These are phyloP conservation scores for Ischnus inquisitorius DNA, from an alignment of 2,888 invertebrate species.

Conservation along the genomic window DNA sequence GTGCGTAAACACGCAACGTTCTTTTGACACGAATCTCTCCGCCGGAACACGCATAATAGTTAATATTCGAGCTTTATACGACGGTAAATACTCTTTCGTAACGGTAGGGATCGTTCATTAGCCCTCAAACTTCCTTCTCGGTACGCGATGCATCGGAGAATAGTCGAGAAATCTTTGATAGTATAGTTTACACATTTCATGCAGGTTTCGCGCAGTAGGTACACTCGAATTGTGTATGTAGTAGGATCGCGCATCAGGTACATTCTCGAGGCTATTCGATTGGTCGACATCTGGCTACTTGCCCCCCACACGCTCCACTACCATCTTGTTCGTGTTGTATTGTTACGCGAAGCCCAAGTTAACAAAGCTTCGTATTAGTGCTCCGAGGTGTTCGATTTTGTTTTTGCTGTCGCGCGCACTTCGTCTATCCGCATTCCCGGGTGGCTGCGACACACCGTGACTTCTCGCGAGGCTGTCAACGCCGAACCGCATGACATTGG, in stretches of 20 bases:
- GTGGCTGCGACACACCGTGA: background rate
- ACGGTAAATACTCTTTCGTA: background rate
- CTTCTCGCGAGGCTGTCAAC: slow-evolving; percentile 41
- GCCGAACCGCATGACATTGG: slow-evolving; percentile 62
- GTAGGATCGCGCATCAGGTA: background rate
- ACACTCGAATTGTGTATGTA: background rate
- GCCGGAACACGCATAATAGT: background rate
- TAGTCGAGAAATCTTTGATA: background rate
- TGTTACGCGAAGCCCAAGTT: background rate
- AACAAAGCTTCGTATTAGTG: background rate
- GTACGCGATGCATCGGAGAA: background rate
- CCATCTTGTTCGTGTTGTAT: slow-evolving; percentile 58
- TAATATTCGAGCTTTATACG: background rate
- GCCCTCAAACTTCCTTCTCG: background rate
- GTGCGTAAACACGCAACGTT: slow-evolving; percentile 16
- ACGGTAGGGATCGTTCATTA: background rate
- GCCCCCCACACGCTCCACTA: slow-evolving; percentile 28
- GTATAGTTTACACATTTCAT: slow-evolving; percentile 9
- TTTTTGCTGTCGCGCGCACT: background rate
- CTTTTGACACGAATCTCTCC: background rate
- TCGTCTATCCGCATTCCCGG: background rate
- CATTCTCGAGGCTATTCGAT: background rate
- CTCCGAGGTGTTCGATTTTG: slow-evolving; percentile 2
- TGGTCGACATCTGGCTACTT: slow-evolving; percentile 14
- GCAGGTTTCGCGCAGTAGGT: background rate